Base-by-base conservation (phyloP, 1,140 invertebrate genomes). In the Chironomus striatipennis region DNA sequence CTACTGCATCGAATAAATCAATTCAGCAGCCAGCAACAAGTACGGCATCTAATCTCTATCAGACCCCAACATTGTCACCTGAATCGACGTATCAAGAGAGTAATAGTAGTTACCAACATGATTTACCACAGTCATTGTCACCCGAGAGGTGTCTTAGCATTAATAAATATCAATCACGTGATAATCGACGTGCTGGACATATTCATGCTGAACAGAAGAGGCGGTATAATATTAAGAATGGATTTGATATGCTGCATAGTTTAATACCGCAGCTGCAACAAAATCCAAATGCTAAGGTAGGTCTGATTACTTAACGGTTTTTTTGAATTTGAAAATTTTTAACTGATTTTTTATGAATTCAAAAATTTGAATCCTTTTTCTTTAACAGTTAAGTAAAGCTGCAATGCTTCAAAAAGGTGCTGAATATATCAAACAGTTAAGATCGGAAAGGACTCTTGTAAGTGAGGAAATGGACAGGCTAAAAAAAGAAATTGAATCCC, bases 161-260 rank as follows among this genome's bases (percentile, higher is more conserved):
- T 5, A 18, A 17, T 1, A 70, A 70, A 70, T 70, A 20, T 70
- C 18, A 15, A 10, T 79, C 81, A 42, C 81, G 82, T 73, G 90
- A 91, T 79, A 70, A 21, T 70, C 87, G 92, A 76, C 86, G 93
- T 65, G 89, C 88, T 67, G 91, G 94, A 42, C 97, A 99, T 83
- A 94, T 98, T 76, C 96, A 98, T 82, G 96, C 97, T 0, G 98
- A 99, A 82, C 97, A 99, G 84, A 99, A 99, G 82, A 87, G 98
- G 43, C 87, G 97, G 57, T 97, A 94, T 81, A 98, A 98, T 81
- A 98, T 98, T 77, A 98, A 98, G 86, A 96, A 93, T 84, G 96
- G 97, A 24, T 98, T 98, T 83, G 96, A 99, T 83, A 92, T 91
- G 81, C 85, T 99, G 74, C 93, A 97, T 82, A 90, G 90, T 75